These are phyloP conservation scores for Cynodonichthys magdalenae DNA, from an alignment of 2,797 vertebrate genomes.

Conservation along the genomic window DNA sequence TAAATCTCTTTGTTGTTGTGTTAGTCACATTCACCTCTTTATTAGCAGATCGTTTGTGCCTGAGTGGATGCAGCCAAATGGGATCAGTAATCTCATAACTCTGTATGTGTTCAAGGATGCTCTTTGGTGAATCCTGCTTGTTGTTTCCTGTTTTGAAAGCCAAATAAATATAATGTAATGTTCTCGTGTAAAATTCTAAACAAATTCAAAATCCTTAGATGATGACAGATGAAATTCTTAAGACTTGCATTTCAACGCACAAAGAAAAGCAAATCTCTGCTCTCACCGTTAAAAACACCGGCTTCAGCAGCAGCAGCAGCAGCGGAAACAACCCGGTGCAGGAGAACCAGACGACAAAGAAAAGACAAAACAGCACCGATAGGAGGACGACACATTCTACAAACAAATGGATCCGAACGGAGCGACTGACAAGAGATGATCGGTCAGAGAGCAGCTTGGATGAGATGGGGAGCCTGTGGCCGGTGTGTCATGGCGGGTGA, in stretches of 20 bases:
- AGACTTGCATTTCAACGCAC: too few relatives aligned
- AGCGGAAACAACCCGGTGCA: conserved; percentile 27
- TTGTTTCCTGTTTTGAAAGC: conserved; percentile 38
- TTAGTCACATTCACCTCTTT: conserved; percentile 62
- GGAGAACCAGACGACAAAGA: conserved; percentile 34
- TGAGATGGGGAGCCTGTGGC: conserved; percentile 1
- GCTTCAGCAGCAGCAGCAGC: conserved; percentile 26
- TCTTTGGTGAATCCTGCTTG: conserved; percentile 31
- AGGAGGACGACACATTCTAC: conserved; percentile 58
- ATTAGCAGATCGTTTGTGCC: conserved; percentile 63
- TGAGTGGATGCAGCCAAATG: conserved; percentile 72
- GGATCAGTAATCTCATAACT: conserved; percentile 78
- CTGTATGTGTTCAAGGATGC: conserved; percentile 61
- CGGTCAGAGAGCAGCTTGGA: conserved; percentile 1
- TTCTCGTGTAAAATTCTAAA: not conserved
- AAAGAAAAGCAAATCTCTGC: not conserved
- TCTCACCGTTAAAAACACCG: conserved; percentile 65
- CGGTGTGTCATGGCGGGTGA: conserved; percentile 34
- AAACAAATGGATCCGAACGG: conserved; percentile 21
- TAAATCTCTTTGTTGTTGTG: too few relatives aligned
- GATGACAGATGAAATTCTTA: too few relatives aligned
- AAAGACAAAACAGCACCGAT: conserved; percentile 34
- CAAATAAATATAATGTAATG: not conserved
- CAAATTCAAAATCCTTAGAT: too few relatives aligned
- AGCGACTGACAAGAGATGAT: conserved; percentile 36